Evolutionary conservation across 2,888 invertebrate genomes (phyloP).

Genomic region (Cyrtodaria siliqua): DNA sequence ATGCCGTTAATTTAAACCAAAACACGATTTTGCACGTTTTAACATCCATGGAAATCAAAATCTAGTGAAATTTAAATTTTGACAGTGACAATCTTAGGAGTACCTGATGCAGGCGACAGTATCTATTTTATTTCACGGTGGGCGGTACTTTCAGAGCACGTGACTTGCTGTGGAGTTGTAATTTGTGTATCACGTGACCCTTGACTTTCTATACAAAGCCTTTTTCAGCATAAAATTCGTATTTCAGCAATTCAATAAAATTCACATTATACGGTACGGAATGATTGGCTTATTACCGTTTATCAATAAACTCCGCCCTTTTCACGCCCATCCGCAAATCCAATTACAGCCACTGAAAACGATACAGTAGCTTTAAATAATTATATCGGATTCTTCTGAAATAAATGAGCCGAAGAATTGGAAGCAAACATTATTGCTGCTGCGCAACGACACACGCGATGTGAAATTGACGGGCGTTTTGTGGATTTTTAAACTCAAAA

Average conservation of each 20-base stretch:
- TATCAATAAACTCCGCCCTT: constrained; percentile 40
- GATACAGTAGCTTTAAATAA: not conserved
- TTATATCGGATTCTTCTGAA: not conserved
- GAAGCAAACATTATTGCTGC: constrained; percentile 1
- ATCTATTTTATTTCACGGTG: constrained; percentile 63
- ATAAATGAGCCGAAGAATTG: constrained; percentile 1
- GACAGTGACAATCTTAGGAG: not conserved
- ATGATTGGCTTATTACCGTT: constrained; percentile 47
- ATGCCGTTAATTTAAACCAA: not conserved
- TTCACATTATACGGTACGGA: constrained; percentile 33
- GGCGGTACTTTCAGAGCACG: constrained; percentile 61
- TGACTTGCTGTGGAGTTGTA: constrained; percentile 50
- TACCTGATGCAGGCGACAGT: constrained; percentile 17
- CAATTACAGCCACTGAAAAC: constrained; percentile 40
- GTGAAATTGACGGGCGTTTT: too few relatives aligned
- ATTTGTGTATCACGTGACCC: constrained; percentile 55
- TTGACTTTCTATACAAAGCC: constrained; percentile 31
- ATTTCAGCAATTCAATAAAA: constrained; percentile 52
- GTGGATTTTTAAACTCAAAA: too few relatives aligned
- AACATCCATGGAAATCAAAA: constrained; percentile 22
- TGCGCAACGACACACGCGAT: too few relatives aligned
- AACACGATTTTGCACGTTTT: constrained; percentile 31
- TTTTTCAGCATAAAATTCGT: constrained; percentile 14
- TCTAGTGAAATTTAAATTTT: too few relatives aligned
- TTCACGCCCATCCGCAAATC: constrained; percentile 51